Evolutionary conservation across 1,140 invertebrate species (phyloP), one percentile per base, ranked within the genome.

Genomic region (Bilobella aurantiaca): DNA sequence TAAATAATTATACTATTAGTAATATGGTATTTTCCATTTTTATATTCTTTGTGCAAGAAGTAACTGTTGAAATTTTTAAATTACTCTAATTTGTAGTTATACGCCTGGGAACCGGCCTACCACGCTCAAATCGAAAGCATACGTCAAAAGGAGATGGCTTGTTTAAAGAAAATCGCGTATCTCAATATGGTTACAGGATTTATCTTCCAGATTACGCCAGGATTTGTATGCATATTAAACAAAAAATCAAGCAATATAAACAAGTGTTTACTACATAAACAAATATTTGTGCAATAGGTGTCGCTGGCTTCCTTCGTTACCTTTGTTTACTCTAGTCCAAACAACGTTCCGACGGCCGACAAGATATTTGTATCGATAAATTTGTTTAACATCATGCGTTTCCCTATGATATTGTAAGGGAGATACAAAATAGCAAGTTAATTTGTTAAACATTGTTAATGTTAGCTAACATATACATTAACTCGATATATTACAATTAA

Each of bases 361-460:
- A 93, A 84, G 75, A 95, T 91, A 71, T 99, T 99, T 82, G 95
- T 98, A 67, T 93, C 95, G 71, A 82, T 99, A 71, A 90, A 94
- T 76, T 85, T 98, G 74, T 98, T 99, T 83, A 98, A 98, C 81
- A 93, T 98, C 73, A 85, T 99, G 72, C 84, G 94, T 67, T 30
- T 58, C 60, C 72, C 37, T n/a, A 61, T 76, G 34, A 66, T 86
- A 75, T 57, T 69, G 73, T 65, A 66, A 73, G 31, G n/a, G n/a
- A n/a, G n/a, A n/a, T 30, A 12, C 5, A 59, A 5, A 29, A 16
- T 27, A 25, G 14, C 25, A 14, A 28, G n/a, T n/a, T 59, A 27
- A 14, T 23, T 29, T n/a, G n/a, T n/a, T n/a, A n/a, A n/a, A n/a
- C n/a, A n/a, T n/a, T n/a, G n/a, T 59, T 23, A 25, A 14, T n/a